A percentile compares a stretch with the other conserved stretches of the same genome.
Evolutionary conservation across 2,888 invertebrate genomes (phyloP).

Genomic region (Lochmaea capreae): DNA sequence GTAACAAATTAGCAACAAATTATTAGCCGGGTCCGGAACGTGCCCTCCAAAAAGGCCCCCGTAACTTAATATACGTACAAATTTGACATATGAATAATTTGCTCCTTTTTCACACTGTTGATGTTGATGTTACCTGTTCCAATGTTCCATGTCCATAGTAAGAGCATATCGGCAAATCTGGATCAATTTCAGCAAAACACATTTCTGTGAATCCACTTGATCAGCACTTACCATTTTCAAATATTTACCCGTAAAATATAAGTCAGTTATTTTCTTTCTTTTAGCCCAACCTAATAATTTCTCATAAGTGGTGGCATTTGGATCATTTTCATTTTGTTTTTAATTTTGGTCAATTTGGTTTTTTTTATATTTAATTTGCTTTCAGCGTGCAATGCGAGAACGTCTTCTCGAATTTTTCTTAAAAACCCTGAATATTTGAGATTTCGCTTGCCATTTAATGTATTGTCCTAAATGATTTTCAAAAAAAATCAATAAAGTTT

Average conservation of each 20-base stretch:
- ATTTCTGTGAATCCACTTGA: neutral
- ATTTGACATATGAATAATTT: neutral
- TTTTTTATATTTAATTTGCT: neutral
- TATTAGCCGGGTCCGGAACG: too few species aligned
- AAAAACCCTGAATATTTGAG: neutral
- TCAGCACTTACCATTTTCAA: conserved; percentile 1
- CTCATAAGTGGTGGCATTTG: neutral
- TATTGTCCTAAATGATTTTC: conserved; percentile 29
- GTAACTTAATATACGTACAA: too few species aligned
- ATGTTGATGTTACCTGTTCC: neutral
- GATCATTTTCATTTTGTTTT: neutral
- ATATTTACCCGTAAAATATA: neutral
- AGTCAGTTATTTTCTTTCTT: conserved; percentile 4
- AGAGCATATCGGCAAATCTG: conserved; percentile 9
- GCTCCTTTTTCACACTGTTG: neutral
- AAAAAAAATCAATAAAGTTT: conserved; percentile 3
- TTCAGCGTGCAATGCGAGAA: too few species aligned
- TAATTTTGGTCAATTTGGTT: neutral
- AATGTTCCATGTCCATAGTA: conserved; percentile 7
- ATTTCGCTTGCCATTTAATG: neutral
- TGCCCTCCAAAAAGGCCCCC: too few species aligned
- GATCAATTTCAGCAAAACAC: conserved; percentile 8
- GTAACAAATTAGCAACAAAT: too few species aligned
- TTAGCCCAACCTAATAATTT: conserved; percentile 15
- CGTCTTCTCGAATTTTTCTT: neutral